Base-by-base conservation (phyloP, 1,140 invertebrate species). In the Mycetomoellerius zeteki region DNA sequence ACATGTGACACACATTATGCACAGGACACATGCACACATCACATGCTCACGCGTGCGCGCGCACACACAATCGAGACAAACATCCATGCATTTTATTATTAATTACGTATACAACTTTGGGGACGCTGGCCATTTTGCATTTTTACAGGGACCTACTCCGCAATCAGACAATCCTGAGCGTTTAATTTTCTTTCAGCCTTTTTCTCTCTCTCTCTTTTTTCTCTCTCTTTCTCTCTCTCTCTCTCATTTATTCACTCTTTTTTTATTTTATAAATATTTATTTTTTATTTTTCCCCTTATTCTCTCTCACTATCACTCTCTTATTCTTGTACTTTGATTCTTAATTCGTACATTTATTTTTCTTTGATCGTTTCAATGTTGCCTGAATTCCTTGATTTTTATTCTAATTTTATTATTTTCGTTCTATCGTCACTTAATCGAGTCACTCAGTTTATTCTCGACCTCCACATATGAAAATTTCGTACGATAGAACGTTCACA, bases 51-150 rank as follows among this genome's bases (percentile, higher is more conserved):
- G 71, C 80, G 81, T 43, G 54, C 72, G 78, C 72, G 78, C 76
- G 76, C 86, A 84, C 67, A 91, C 75, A 90, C 82, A 77, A 58
- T 37, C 50, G 60, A 77, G 65, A 86, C 71, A 73, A 56, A 85
- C 86, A 90, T 85, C 54, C 47, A 43, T 27, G 80, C 89, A 91
- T 89, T 75, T 90, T 86, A 89, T 92, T 91, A 92, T 93, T 89
- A 91, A 94, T 94, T 94, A 92, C 93, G 92, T 94, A 92, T 94
- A 94, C 92, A 94, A 95, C 95, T 95, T 95, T 95, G 94, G 95
- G 94, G 94, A 95, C 94, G 95, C 95, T 95, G 94, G 95, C 94
- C 94, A 95, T 95, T 92, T 95, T 95, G 94, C 95, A 95, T 95
- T 95, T 93, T 94, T 94, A 95, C 95, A 95, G 94, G 94, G 94